Evolutionary conservation across 2,888 invertebrate genomes (phyloP), one percentile per base, ranked within the genome.

Genomic region (Athalia rosae): DNA sequence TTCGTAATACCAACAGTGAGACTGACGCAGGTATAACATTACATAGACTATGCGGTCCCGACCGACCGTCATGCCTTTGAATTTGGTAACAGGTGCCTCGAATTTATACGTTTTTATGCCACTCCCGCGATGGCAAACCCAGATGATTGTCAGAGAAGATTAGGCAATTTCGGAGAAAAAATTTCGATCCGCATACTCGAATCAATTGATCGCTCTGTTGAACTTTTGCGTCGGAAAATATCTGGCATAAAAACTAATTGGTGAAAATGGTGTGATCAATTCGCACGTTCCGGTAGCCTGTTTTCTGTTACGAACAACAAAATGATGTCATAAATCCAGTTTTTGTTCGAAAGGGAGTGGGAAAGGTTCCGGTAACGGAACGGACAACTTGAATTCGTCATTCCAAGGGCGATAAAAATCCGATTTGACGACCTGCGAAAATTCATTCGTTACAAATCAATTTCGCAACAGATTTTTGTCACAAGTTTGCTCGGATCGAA

Each of bases 1-100:
- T 73, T 80, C 82, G 83, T 83, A 83, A 81, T 83, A 83, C 79
- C 73, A 77, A 80, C 77, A 74, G 80, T 81, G 80, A 78, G 78
- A 79, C 81, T 82, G 81, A 47, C 64, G 47, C 64, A 47, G 47
- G 13, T 64, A 64, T 28, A 28, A 28, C 28, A 28, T 47, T 64
- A 64, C 4, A 28, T 28, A 28, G 64, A 64, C 47, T 64, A 7
- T 15, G 64, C 64, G 64, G 64, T 64, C 64, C 8, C 45, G 47
- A 47, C 64, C 64, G 47, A 64, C 64, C 64, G 47, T 64, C 64
- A 15, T 5, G n/a, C 9, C 47, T 64, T 64, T 15, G 64, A 64
- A 64, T 64, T 64, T 64, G 64, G 64, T 64, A 64, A 64, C 47
- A 13, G 64, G 7, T 6, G 64, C 13, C 45, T 47, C 47, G 47